Base-by-base conservation (phyloP, 2,888 invertebrate species). In the Cryptocephalus moraei region DNA sequence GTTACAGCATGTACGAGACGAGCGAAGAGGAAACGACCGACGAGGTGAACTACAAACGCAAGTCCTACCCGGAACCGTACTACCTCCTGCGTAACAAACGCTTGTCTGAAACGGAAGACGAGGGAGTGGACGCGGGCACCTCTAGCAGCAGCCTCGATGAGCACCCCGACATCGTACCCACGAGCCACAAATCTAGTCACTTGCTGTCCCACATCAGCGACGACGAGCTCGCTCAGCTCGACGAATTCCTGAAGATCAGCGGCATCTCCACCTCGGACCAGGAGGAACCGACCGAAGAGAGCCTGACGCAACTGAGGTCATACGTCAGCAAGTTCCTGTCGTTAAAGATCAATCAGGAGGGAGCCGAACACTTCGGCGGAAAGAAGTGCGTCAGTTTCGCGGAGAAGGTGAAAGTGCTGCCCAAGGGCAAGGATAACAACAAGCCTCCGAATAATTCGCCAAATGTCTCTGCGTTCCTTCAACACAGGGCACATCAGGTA, bases 1-100 rank as follows among this genome's bases (percentile, higher is more conserved):
- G 89, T 39, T 87, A 85, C 64, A 89, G 89, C 62, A 86, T 88
- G 85, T 84, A 86, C 61, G 88, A 88, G 68, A 78, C 82, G 10
- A 61, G 58, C 47, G 73, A 78, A 40, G 73, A 78, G 41, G 78
- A 79, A 58, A 70, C 71, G 2, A 64, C 68, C 1, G 70, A 69
- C 33, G 74, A 58, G 62, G 68, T 55, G 62, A 67, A 51, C 59
- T 76, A 76, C 50, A 87, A 87, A 63, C 73, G 86, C 43, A 77
- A 83, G 67, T 86, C 86, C n/a, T 68, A 86, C 43, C 86, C 84
- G 64, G 87, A 87, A 61, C 83, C 85, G 1, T 82, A 79, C 61
- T 53, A 49, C 33, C 12, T 56, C 14, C 56, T 60, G 46, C 61
- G 69, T 46, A 67, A 67, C 48, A 58, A 57, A 44, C 14, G 48